Evolutionary conservation across 2,888 invertebrate species (phyloP), one percentile per base, ranked within the genome.

Genomic region (Aleiodes leptofemur): DNA sequence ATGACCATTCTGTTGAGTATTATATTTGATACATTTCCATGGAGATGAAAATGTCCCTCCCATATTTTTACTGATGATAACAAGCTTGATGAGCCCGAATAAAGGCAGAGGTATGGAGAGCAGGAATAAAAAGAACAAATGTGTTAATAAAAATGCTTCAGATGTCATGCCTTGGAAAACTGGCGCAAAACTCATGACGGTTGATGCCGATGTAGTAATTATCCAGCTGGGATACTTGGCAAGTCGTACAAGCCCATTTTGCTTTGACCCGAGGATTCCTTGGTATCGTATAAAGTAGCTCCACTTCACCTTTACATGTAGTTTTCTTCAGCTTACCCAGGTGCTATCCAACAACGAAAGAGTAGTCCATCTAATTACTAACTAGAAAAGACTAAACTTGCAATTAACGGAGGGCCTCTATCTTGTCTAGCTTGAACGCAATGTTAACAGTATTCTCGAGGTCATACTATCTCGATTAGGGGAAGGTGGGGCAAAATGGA

Each of bases 321-420:
- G 38, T 34, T 38, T 31, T 53, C 11, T 43, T 43, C 11, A 43
- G 14, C 74, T 73, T 78, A 82, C 79, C 85, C 87, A 86, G 86
- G 84, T 85, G 85, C 85, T 84, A 86, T 34, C 43, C 14, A 29
- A 29, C 14, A 29, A 29, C 14, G 48, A 8, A 31, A 72, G 72
- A 64, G 69, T 83, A 84, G 82, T 84, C 80, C 83, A 84, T 85
- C 86, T 88, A 88, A 88, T 87, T 88, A 87, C 86, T 83, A 86
- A 83, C 83, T 83, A 86, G 86, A 88, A 13, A 59, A 85, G 85
- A 85, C 87, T 87, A 87, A 88, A 88, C 85, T 34, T 86, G 86
- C 86, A 87, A 88, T 88, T 88, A 88, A 88, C 86, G 83, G 59
- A 31, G 29, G 86, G 86, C 81, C 80, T 82, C 79, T 69, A 77